Percentiles rank a stretch among this genome's conserved stretches.
Evolutionary conservation across 1,140 invertebrate species (phyloP).

Genomic region (Aphelinus atriplicis): DNA sequence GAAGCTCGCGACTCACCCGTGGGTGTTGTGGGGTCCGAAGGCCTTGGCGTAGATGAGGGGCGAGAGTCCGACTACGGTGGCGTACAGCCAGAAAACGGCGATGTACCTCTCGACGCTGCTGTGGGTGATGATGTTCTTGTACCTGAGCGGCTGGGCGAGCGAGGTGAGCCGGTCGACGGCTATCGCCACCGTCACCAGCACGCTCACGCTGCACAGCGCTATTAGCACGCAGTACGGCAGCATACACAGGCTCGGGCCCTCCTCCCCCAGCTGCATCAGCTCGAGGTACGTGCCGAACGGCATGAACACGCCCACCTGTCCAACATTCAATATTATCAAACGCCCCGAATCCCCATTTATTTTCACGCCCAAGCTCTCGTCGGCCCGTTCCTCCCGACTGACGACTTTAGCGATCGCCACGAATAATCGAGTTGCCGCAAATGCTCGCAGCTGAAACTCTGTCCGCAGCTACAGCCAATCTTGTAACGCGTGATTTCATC

Average conservation of each 20-base stretch:
- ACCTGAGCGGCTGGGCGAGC: conserved; percentile 71
- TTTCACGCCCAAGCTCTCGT: too few relatives aligned
- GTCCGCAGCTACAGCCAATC: too few relatives aligned
- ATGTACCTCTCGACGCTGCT: conserved; percentile 71
- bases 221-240: conserved; percentile 72
- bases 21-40: conserved; percentile 37
- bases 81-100: conserved; percentile 71
- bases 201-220: conserved; percentile 71
- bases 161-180: conserved; percentile 75
- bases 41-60: conserved; percentile 67
- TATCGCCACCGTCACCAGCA: conserved; percentile 73
- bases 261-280: conserved; percentile 56
- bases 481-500: too few relatives aligned
- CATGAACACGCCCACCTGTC: conserved; percentile 73
- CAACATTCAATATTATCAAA: too few relatives aligned
- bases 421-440: too few relatives aligned
- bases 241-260: conserved; percentile 61
- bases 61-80: conserved; percentile 67
- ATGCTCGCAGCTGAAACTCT: too few relatives aligned
- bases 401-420: too few relatives aligned
- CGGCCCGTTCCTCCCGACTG: too few relatives aligned
- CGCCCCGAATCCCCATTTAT: too few relatives aligned
- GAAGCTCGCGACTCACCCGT: too few relatives aligned
- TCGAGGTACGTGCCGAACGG: conserved; percentile 74
- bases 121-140: conserved; percentile 73